Percentiles rank a stretch among this genome's conserved stretches.
Evolutionary conservation across 2,797 vertebrate genomes (phyloP).

Genomic region (Malurus splendens): DNA sequence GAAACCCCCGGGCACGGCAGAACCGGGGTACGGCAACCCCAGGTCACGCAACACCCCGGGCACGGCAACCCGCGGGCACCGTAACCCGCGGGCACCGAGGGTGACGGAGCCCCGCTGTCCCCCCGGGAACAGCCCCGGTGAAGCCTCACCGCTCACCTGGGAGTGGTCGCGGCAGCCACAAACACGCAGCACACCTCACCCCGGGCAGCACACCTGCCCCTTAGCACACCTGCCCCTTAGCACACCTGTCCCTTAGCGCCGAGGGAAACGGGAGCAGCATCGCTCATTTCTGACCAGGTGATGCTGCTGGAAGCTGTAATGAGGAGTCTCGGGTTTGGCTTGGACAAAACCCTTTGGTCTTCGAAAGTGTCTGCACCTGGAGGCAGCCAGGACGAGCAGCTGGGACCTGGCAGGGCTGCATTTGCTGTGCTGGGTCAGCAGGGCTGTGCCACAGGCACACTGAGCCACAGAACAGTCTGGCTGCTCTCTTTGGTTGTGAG

Average conservation of each 20-base stretch:
- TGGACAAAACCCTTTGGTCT: neutral
- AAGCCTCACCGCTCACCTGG: neutral
- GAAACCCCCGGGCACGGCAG: neutral
- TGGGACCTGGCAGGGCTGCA: neutral
- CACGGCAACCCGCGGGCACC: neutral
- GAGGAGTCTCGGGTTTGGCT: fast-evolving
- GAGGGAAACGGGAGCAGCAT: fast-evolving
- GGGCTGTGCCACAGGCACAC: neutral
- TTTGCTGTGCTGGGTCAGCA: neutral
- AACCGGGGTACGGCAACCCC: neutral
- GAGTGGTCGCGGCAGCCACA: neutral
- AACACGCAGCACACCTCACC: fast-evolving
- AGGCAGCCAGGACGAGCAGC: neutral
- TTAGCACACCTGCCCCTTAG: fast-evolving
- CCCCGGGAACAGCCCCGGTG: fast-evolving
- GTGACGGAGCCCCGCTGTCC: neutral
- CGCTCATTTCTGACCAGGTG: fast-evolving
- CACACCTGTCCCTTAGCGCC: fast-evolving
- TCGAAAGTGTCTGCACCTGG: neutral
- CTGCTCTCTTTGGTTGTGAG: neutral
- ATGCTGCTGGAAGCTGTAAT: fast-evolving
- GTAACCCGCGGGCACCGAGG: no score
- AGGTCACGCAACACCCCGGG: neutral
- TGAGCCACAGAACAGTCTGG: neutral
- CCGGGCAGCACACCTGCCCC: fast-evolving